A percentile compares a stretch with the other conserved stretches of the same genome.
These are phyloP conservation scores for Picathartes gymnocephalus DNA, from an alignment of 2,113 vertebrate genomes.

Conservation along the genomic window DNA sequence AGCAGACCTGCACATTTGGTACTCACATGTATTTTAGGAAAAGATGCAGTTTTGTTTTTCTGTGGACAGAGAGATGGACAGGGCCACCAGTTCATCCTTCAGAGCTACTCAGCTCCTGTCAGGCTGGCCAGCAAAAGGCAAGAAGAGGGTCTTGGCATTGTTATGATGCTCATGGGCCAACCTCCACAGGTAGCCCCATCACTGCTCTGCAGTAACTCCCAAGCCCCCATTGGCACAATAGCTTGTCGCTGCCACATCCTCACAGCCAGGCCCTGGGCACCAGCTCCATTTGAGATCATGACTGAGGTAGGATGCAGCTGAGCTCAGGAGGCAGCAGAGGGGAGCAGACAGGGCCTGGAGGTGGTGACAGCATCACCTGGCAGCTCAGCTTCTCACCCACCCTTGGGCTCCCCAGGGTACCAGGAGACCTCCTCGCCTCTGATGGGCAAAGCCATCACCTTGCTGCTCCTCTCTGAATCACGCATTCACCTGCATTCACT, in stretches of 20 bases:
- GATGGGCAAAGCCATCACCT: background rate
- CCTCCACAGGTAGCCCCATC: fast-evolving
- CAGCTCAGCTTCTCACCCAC: background rate
- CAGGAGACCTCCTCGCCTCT: background rate
- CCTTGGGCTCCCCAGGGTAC: background rate
- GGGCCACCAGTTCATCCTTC: background rate
- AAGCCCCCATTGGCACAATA: background rate
- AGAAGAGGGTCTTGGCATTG: background rate
- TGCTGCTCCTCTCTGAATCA: background rate
- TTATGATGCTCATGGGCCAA: background rate
- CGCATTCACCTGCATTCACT: background rate
- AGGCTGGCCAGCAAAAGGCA: background rate
- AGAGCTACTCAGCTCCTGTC: background rate
- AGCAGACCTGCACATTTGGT: background rate
- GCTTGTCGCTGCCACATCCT: background rate
- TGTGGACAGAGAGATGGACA: background rate
- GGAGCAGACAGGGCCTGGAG: background rate
- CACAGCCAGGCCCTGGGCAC: background rate
- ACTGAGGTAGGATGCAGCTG: background rate
- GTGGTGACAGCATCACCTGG: background rate
- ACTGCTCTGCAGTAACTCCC: background rate
- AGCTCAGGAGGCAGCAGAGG: background rate
- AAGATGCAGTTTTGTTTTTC: background rate
- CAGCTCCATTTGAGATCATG: background rate
- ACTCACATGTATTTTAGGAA: background rate